phyloP scores from a whole-genome alignment of 2,888 invertebrate species.

The Nomada goodeniana region DNA sequence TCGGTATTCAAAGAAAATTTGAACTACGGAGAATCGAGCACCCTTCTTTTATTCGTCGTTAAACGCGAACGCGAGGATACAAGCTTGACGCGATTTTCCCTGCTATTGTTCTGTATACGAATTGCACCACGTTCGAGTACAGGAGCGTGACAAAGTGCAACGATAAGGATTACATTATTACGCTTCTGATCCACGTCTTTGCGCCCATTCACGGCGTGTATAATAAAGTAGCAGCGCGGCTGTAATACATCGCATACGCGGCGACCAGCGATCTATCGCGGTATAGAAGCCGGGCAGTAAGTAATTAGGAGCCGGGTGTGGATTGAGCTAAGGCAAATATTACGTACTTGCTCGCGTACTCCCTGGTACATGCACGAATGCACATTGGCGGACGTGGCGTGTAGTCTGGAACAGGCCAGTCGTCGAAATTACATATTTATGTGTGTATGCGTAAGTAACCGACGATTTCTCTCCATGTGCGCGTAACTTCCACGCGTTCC shows the following conservation, averaged over 20 bases:
- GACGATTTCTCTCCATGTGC: slow-evolving; percentile 39
- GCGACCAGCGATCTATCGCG: slow-evolving; percentile 66
- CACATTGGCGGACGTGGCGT: slow-evolving; percentile 62
- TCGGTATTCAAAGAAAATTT: too few relatives aligned
- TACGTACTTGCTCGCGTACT: slow-evolving; percentile 72
- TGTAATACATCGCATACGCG: slow-evolving; percentile 60
- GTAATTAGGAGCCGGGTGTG: slow-evolving; percentile 79
- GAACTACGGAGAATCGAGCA: too few relatives aligned
- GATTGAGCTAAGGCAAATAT: slow-evolving; percentile 80
- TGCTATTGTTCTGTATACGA: not conserved
- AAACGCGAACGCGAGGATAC: not conserved
- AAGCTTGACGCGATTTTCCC: not conserved
- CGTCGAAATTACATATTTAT: slow-evolving; percentile 66
- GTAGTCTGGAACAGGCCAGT: slow-evolving; percentile 59
- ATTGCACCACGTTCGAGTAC: not conserved
- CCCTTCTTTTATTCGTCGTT: too few relatives aligned
- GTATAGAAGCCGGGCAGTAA: slow-evolving; percentile 75
- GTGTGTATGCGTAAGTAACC: slow-evolving; percentile 64
- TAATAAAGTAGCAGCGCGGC: slow-evolving; percentile 66
- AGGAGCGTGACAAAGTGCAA: slow-evolving; percentile 20
- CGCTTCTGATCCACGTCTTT: slow-evolving; percentile 37
- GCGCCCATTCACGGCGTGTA: slow-evolving; percentile 56
- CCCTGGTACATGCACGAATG: slow-evolving; percentile 70
- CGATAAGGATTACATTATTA: slow-evolving; percentile 35
- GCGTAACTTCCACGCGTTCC: slow-evolving; percentile 39